Base-by-base conservation (phyloP, 92 coral and sea anemone species). In the Zoanthus gigantus region DNA sequence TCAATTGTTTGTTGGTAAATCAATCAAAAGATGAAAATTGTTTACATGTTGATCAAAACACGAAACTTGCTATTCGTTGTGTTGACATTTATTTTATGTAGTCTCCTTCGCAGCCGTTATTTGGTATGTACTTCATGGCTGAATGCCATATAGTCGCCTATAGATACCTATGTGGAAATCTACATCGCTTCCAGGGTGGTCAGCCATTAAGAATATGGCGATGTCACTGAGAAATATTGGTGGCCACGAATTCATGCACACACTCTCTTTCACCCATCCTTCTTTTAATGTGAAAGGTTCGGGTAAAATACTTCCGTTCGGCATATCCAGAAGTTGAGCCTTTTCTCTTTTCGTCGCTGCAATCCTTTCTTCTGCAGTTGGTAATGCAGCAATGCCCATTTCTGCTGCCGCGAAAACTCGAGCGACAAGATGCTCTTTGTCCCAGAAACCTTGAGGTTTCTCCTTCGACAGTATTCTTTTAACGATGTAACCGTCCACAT, bases 271-370 rank as follows among this genome's bases (percentile, higher is more conserved):
- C 7, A 92, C 74, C 90, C 95, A 92, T 12, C 74, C 87, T 11
- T 83, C 89, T 71, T 85, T 68, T 76, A 89, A 42, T 30, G 79
- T 45, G 81, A 75, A 76, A 76, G 94, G 88, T 56, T 91, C 90
- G 46, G 91, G 92, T 63, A 91, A 77, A 34, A 34, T 11, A 17
- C 60, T 45, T 29, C 57, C 74, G 63, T 75, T 66, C 30, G 60
- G 58, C 18, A 75, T n/a, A 31, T 14, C 65, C 46, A 83, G 71
- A 28, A 83, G 78, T 69, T 83, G 7, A 10, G 46, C 46, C 28
- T 83, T 83, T 83, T 52, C 66, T 28, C 17, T 83, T 69, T 83
- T 75, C 0, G 37, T 47, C 8, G 63, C 30, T 7, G 76, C 48
- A 47, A 47, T 18, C 61, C 79, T 48, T 47, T 48, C 79, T 75